Base-by-base conservation (phyloP, 2,888 invertebrate genomes). In the Polyommatus iphigenia region DNA sequence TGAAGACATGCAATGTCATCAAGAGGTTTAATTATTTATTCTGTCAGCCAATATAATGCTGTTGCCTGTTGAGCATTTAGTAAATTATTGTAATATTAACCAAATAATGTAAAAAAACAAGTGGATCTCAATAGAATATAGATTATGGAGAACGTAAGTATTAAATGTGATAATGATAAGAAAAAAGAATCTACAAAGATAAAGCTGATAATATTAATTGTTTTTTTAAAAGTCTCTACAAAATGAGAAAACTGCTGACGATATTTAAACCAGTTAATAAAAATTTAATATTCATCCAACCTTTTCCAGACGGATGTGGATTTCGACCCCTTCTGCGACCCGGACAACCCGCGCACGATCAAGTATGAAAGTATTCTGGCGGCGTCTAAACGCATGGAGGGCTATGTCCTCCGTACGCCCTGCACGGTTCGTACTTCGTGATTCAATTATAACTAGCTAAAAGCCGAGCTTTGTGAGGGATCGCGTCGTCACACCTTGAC, bases 341-440 rank as follows among this genome's bases (percentile, higher is more conserved):
- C 93, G 10, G 86, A 88, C 86, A 91, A 91, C 82, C 94, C 93
- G 36, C 85, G 87, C 71, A 89, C 87, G 79, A 88, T 96, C n/a
- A 92, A 91, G 81, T 96, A 95, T 87, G 95, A 96, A 81, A 96
- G 96, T 81, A 93, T 96, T 78, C 92, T 95, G 78, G 95, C 96
- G 13, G 97, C 97, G 13, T 95, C 96, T 0, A 95, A 95, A 84
- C 95, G 95, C 83, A 95, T 97, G 67, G 94, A 95, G 81, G 95
- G 95, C 72, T 94, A 95, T 5, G 88, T 97, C 29, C 86, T 95
- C 46, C 89, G 90, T 76, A 97, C 97, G 24, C 96, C 96, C 50
- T 97, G 96, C 87, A 82, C 86, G 83, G 93, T 78, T 10, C n/a
- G 62, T 77, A 1, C 6, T 57, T 18, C 7, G 62, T 77, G 4